A percentile compares a stretch with the other conserved stretches of the same genome.
These are phyloP conservation scores for Lasius fuliginosus DNA, from an alignment of 2,888 invertebrate genomes.

Conservation along the genomic window DNA sequence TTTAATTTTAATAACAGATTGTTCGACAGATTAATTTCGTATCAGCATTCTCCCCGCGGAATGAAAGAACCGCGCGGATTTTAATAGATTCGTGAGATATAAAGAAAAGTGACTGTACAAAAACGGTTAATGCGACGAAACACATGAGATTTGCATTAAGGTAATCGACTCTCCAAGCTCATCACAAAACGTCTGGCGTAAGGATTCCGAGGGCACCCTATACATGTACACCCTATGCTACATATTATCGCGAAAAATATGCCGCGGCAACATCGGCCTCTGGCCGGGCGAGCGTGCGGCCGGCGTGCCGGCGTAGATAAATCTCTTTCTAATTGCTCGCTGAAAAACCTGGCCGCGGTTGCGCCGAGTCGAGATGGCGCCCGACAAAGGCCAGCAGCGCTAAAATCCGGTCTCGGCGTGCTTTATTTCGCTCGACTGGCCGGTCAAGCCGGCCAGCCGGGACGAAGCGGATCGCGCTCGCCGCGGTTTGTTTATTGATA, in stretches of 20 bases:
- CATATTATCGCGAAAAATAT: conserved; percentile 69
- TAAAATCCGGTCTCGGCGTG: conserved; percentile 65
- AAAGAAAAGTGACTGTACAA: background rate
- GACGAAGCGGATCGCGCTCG: conserved; percentile 48
- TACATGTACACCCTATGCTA: conserved; percentile 33
- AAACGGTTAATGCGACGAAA: background rate
- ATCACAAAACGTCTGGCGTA: background rate
- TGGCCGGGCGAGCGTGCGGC: conserved; percentile 66
- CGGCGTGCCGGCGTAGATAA: conserved; percentile 82
- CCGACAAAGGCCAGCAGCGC: conserved; percentile 81
- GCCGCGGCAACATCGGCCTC: conserved; percentile 49
- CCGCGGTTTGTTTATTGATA: conserved; percentile 79
- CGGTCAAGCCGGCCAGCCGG: conserved; percentile 27
- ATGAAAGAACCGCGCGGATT: background rate
- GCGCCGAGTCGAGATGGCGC: conserved; percentile 75
- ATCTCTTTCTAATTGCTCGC: conserved; percentile 84
- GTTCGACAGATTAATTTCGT: background rate
- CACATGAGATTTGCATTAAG: background rate
- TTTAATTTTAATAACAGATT: background rate
- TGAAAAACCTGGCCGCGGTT: conserved; percentile 80
- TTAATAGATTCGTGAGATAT: background rate
- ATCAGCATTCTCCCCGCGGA: background rate
- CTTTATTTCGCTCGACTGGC: conserved; percentile 67
- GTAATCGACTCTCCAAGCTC: background rate
- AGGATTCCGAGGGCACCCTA: background rate